Evolutionary conservation across 2,888 invertebrate species (phyloP).

Genomic region (Trissoscelio sp.): DNA sequence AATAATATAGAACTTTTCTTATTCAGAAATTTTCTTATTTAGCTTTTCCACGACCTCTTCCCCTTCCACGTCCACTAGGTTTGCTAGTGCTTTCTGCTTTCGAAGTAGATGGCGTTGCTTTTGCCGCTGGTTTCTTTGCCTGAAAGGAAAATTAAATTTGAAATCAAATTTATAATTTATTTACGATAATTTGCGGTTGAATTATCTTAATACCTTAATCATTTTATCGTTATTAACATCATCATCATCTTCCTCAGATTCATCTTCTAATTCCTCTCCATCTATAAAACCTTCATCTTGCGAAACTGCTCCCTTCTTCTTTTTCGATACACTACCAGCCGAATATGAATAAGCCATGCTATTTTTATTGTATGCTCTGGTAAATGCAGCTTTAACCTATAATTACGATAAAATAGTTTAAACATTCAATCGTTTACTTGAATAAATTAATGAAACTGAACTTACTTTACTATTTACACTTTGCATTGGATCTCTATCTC

Average conservation of each 20-base stretch:
- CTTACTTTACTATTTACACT: constrained; percentile 89
- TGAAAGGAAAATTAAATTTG: constrained; percentile 36
- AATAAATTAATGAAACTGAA: background rate
- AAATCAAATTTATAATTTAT: background rate
- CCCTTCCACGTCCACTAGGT: constrained; percentile 72
- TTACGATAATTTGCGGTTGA: background rate
- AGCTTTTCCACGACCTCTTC: constrained; percentile 73
- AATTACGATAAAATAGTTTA: background rate
- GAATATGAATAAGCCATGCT: constrained; percentile 91
- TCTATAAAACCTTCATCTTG: constrained; percentile 83
- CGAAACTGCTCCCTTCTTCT: constrained; percentile 83
- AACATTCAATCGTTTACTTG: background rate
- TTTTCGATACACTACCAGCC: constrained; percentile 85
- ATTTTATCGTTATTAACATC: constrained; percentile 89
- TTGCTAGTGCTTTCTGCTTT: constrained; percentile 66
- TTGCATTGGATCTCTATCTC: constrained; percentile 90
- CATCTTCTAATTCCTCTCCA: constrained; percentile 82
- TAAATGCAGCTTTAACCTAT: constrained; percentile 96
- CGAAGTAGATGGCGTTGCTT: constrained; percentile 66
- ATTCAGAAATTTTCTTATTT: constrained; percentile 72
- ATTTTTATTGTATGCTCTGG: constrained; percentile 95
- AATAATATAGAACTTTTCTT: too few species aligned
- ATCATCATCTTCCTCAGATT: constrained; percentile 79
- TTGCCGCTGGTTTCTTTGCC: constrained; percentile 72
- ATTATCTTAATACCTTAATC: constrained; percentile 87